phyloP scores from a whole-genome alignment of 2,888 invertebrate genomes.

The Thymelicus sylvestris region DNA sequence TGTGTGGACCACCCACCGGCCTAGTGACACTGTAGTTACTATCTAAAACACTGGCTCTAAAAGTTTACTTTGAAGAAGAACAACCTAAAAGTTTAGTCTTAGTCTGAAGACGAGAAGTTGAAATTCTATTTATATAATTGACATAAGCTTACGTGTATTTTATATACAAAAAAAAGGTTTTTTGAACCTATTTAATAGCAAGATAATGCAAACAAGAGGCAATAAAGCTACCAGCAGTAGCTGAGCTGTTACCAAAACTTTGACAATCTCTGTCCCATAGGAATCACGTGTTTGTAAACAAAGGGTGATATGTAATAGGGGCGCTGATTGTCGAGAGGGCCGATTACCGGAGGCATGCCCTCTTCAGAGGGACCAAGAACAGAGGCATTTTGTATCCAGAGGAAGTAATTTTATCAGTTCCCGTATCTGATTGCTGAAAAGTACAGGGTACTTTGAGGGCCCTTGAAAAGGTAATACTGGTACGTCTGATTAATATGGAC shows the following conservation, averaged over 20 bases:
- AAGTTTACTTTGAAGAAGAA: neutral
- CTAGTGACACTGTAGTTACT: slow-evolving; percentile 16
- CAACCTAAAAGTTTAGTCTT: too few species aligned
- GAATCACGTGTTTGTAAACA: slow-evolving; percentile 50
- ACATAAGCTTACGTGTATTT: too few species aligned
- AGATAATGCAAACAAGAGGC: too few species aligned
- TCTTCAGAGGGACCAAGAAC: slow-evolving; percentile 14
- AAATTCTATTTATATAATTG: too few species aligned
- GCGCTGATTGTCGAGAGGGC: slow-evolving; percentile 38
- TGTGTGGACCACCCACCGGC: slow-evolving; percentile 38
- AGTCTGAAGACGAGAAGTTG: too few species aligned
- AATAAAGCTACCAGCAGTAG: too few species aligned
- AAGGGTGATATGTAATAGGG: slow-evolving; percentile 43
- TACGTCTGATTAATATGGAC: neutral
- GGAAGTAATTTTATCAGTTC: slow-evolving; percentile 20
- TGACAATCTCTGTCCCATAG: slow-evolving; percentile 36
- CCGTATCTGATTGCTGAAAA: slow-evolving; percentile 26
- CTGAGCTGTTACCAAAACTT: slow-evolving; percentile 6
- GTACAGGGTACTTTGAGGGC: neutral
- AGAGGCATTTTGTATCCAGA: slow-evolving; percentile 16
- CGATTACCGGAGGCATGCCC: slow-evolving; percentile 32
- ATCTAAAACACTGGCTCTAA: slow-evolving; percentile 27
- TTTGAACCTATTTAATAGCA: too few species aligned
- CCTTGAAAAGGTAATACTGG: neutral
- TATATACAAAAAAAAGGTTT: too few species aligned